Conservation (phyloP, 2,888 invertebrate genomes). For the Crioceris asparagi region DNA sequence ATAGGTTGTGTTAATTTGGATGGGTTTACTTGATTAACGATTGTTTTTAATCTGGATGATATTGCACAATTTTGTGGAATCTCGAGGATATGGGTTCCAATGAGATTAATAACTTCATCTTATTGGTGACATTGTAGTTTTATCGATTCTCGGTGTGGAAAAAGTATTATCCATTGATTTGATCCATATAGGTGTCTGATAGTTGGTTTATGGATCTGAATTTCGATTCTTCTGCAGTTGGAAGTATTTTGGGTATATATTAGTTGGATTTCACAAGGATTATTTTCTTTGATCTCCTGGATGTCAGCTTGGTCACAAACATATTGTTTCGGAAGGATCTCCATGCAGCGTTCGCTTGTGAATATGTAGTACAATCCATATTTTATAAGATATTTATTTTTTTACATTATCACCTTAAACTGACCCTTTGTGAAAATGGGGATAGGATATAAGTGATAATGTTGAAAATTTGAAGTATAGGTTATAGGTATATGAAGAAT, state of each 20-base stretch:
- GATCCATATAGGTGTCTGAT: neutral
- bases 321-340: neutral
- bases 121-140: neutral
- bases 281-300: neutral
- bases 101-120: slow-evolving; percentile 1
- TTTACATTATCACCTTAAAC: neutral
- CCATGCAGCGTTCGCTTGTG: neutral
- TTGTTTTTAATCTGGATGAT: too few species aligned
- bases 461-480: neutral
- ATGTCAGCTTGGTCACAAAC: neutral
- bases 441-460: slow-evolving; percentile 2
- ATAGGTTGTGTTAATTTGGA: too few species aligned
- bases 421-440: neutral
- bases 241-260: neutral
- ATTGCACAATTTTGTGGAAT: too few species aligned
- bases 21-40: too few species aligned
- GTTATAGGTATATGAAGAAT: slow-evolving; percentile 3
- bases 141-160: neutral
- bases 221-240: neutral
- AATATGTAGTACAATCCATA: slow-evolving; percentile 1
- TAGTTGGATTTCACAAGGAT: neutral
- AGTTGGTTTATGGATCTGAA: neutral
- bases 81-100: too few species aligned
- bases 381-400: neutral
- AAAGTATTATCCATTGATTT: neutral